These are phyloP conservation scores for Phallusia fumigata DNA, from an alignment of 23 tunicate genomes.

Conservation along the genomic window DNA sequence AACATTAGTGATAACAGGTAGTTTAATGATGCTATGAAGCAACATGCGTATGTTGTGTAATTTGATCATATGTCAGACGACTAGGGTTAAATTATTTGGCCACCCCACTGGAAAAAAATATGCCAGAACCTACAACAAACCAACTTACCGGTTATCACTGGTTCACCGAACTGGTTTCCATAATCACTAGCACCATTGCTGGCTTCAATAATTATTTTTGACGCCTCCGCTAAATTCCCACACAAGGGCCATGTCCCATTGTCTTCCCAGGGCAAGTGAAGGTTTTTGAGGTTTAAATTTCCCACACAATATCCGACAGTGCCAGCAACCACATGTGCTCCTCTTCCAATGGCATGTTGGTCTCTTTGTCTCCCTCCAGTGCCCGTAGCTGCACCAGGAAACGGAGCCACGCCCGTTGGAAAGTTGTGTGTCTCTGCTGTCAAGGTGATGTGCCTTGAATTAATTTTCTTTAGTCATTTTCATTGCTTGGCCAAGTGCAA, in stretches of 20 bases:
- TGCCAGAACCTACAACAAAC: too few relatives aligned
- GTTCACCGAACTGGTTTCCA: conserved; percentile 92
- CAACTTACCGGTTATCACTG: conserved; percentile 62
- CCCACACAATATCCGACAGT: conserved; percentile 91
- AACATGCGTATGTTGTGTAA: too few relatives aligned
- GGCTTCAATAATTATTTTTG: conserved; percentile 60
- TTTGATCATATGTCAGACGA: too few relatives aligned
- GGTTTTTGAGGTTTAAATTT: conserved; percentile 36
- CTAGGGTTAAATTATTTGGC: too few relatives aligned
- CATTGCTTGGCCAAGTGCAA: too few relatives aligned
- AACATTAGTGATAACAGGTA: too few relatives aligned
- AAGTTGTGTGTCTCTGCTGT: conserved; percentile 95
- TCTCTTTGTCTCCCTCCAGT: conserved; percentile 96
- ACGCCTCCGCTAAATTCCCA: conserved; percentile 45
- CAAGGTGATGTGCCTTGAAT: conserved; percentile 71
- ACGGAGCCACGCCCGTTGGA: conserved; percentile 93
- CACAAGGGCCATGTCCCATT: conserved; percentile 25
- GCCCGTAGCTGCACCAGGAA: conserved; percentile 95
- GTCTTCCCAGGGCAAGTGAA: conserved; percentile 67
- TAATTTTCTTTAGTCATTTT: too few relatives aligned
- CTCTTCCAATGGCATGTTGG: conserved; percentile 80
- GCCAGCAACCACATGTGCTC: conserved; percentile 73
- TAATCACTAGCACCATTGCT: conserved; percentile 93
- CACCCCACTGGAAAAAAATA: too few relatives aligned
- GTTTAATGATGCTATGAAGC: too few relatives aligned